Base-by-base conservation (phyloP, 37 sponge, comb jelly and placozoan species). In the Mnemiopsis leidyi region DNA sequence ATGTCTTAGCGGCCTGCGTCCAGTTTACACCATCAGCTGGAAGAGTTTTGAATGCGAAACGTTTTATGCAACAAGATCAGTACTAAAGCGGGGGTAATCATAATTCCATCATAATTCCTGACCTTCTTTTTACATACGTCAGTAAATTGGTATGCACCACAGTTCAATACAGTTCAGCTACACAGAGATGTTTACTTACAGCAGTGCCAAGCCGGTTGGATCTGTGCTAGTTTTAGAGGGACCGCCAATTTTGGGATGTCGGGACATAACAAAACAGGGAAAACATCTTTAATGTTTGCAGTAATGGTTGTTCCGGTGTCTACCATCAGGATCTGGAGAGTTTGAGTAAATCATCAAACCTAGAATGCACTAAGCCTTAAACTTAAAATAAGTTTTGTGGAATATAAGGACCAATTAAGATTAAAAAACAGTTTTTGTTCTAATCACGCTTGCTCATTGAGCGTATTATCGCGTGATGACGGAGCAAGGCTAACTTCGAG, bases 121-220 rank as follows among this genome's bases (percentile, higher is more conserved):
- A n/a, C n/a, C n/a, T n/a, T n/a, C n/a, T n/a, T n/a, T n/a, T n/a
- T n/a, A n/a, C n/a, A n/a, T n/a, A n/a, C n/a, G n/a, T n/a, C n/a
- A n/a, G 61, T 18, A 48, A 48, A 48, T 48, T 48, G 61, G 61
- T n/a, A n/a, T n/a, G n/a, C n/a, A n/a, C n/a, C n/a, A n/a, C n/a
- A n/a, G n/a, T n/a, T n/a, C n/a, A n/a, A n/a, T n/a, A n/a, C n/a
- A n/a, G n/a, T n/a, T n/a, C n/a, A n/a, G n/a, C n/a, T n/a, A n/a
- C n/a, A n/a, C n/a, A n/a, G n/a, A n/a, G n/a, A n/a, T n/a, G n/a
- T n/a, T 30, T 23, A 77, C 79, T 77, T 36, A 77, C 79, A 34
- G 36, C 32, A 77, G 48, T 40, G 61, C 90, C 90, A 85, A 33
- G 40, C 90, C 2, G 90, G 90, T 61, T 85, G 29, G 40, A 85